Evolutionary conservation across 2,888 invertebrate species (phyloP).

Genomic region (Buathra laborator): DNA sequence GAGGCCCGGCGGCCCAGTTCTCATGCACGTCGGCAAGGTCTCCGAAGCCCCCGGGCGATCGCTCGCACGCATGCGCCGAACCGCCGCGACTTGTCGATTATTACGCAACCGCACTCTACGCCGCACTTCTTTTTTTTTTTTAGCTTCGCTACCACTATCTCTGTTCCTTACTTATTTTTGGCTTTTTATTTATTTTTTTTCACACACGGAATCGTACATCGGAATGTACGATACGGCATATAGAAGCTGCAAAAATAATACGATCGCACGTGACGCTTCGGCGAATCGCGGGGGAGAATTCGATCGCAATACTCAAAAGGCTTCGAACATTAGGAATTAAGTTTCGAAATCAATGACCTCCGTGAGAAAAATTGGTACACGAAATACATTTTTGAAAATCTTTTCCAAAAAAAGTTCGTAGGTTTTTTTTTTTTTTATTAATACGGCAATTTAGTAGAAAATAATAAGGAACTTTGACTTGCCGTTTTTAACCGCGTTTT

Average conservation of each 20-base stretch:
- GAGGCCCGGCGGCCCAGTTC: slow-evolving; percentile 82
- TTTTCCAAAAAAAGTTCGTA: too few relatives aligned
- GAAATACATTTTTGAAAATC: too few relatives aligned
- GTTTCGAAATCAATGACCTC: too few relatives aligned
- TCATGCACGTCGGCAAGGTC: slow-evolving; percentile 83
- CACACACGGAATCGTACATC: slow-evolving; percentile 23
- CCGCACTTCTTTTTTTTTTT: slow-evolving; percentile 56
- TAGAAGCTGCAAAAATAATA: background rate
- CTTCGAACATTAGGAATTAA: too few relatives aligned
- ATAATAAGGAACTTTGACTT: too few relatives aligned
- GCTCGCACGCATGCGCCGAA: slow-evolving; percentile 74
- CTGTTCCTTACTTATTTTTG: slow-evolving; percentile 14
- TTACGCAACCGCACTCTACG: slow-evolving; percentile 78
- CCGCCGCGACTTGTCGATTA: slow-evolving; percentile 75
- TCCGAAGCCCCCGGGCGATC: slow-evolving; percentile 79
- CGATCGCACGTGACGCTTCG: background rate
- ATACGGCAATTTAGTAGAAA: too few relatives aligned
- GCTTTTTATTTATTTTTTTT: slow-evolving; percentile 65
- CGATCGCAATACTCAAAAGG: background rate
- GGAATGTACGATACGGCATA: slow-evolving; percentile 23
- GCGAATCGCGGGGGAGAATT: slow-evolving; percentile 25
- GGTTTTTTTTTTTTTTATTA: too few relatives aligned
- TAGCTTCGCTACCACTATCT: slow-evolving; percentile 58
- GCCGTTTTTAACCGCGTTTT: too few relatives aligned
- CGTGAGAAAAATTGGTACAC: too few relatives aligned